These are phyloP conservation scores for Ophiodon elongatus DNA, from an alignment of 2,113 vertebrate species.

Conservation along the genomic window DNA sequence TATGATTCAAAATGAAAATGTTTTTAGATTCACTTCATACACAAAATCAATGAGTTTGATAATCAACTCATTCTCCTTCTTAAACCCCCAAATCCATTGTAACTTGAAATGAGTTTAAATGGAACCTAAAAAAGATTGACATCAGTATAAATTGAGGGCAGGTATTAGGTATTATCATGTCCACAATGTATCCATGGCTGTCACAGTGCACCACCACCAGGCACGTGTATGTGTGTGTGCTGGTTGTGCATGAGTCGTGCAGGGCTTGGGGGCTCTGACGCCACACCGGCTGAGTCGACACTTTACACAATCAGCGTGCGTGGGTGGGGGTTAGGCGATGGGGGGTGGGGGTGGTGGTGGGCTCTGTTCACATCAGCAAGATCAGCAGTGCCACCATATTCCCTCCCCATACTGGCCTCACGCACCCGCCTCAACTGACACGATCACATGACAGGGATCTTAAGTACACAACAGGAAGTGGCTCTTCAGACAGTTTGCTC, in stretches of 20 bases:
- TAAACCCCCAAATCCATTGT: not conserved
- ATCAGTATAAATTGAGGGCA: not conserved
- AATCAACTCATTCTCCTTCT: not conserved
- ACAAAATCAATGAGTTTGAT: not conserved
- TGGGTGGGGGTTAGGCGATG: not conserved
- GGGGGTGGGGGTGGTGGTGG: not conserved
- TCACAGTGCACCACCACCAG: constrained; percentile 6
- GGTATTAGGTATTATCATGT: not conserved
- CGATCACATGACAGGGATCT: constrained; percentile 80
- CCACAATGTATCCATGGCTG: not conserved
- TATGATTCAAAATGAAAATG: not conserved
- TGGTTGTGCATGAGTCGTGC: constrained; percentile 47
- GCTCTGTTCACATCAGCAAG: constrained; percentile 76
- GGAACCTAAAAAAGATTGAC: not conserved
- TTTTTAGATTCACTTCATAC: not conserved
- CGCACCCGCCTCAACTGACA: constrained; percentile 66
- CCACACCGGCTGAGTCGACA: constrained; percentile 81
- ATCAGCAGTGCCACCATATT: constrained; percentile 78
- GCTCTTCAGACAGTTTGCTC: constrained; percentile 79
- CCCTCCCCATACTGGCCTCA: constrained; percentile 70
- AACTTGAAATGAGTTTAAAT: not conserved
- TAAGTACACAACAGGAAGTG: constrained; percentile 83
- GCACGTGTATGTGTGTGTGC: constrained; percentile 13
- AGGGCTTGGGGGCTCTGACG: constrained; percentile 58
- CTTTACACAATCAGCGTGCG: constrained; percentile 77